Percentiles rank a stretch among this genome's conserved stretches.
phyloP scores from a whole-genome alignment of 2,888 invertebrate genomes.

The Papilio gigon region DNA sequence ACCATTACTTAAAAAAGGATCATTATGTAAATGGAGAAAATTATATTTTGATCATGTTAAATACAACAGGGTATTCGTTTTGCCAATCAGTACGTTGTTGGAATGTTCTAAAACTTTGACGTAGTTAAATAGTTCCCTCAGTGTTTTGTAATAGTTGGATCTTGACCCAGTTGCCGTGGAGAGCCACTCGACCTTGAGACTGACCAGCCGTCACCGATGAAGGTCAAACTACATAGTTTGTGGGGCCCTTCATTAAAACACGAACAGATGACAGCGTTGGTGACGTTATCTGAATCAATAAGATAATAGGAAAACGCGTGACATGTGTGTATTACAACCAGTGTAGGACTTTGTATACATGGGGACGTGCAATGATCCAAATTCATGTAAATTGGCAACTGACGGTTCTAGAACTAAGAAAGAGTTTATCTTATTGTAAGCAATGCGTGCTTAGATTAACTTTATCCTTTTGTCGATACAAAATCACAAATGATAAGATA shows the following conservation, averaged over 20 bases:
- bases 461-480: not conserved
- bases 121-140: conserved; percentile 8
- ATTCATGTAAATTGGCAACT: not conserved
- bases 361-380: not conserved
- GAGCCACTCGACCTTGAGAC: conserved; percentile 27
- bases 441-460: not conserved
- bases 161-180: conserved; percentile 35
- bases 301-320: conserved; percentile 25
- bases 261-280: conserved; percentile 3
- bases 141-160: conserved; percentile 22
- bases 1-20: not conserved
- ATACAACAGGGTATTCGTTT: not conserved
- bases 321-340: conserved; percentile 4
- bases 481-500: not conserved
- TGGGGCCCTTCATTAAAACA: conserved; percentile 32
- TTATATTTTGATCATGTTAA: not conserved
- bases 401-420: not conserved
- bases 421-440: not conserved
- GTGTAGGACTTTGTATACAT: too few species aligned
- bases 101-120: not conserved
- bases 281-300: conserved; percentile 25
- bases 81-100: not conserved
- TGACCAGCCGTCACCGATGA: conserved; percentile 7
- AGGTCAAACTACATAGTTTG: conserved; percentile 28
- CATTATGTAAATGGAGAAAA: not conserved